Conservation (phyloP, 2,888 invertebrate species). For the Keiferia lycopersicella region DNA sequence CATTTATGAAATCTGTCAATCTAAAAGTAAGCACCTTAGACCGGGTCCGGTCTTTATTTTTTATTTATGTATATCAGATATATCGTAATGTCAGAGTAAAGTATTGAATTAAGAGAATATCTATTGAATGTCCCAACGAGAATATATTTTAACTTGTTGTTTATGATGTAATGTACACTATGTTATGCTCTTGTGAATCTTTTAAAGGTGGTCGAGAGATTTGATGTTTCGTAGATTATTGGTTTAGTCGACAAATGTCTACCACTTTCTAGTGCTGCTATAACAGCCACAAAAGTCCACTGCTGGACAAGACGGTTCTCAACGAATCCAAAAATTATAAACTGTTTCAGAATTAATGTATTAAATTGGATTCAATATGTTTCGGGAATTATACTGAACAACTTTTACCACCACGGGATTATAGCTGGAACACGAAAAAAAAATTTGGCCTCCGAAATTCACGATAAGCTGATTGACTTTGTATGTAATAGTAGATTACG, state of each 20-base stretch:
- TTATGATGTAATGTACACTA: background rate
- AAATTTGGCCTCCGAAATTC: too few species aligned
- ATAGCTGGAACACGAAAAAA: too few species aligned
- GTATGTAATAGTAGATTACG: too few species aligned
- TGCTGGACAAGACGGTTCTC: background rate
- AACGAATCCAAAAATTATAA: background rate
- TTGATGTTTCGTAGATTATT: background rate
- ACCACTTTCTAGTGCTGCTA: too few species aligned
- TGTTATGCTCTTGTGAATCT: background rate
- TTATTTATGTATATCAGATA: conserved; percentile 29
- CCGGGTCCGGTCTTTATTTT: conserved; percentile 38
- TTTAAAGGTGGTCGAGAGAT: conserved; percentile 6
- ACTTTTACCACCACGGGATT: too few species aligned
- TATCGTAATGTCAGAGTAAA: conserved; percentile 21
- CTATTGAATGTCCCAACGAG: conserved; percentile 23
- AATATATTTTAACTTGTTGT: conserved; percentile 21
- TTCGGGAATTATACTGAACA: too few species aligned
- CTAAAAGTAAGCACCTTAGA: conserved; percentile 32
- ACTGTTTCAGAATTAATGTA: too few species aligned
- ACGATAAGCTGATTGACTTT: too few species aligned
- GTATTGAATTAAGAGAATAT: conserved; percentile 14
- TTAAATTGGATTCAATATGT: too few species aligned
- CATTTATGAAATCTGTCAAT: conserved; percentile 67
- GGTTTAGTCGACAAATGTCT: conserved; percentile 4
- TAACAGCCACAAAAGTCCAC: too few species aligned